Evolutionary conservation across 2,113 vertebrate species (phyloP).

Genomic region (Chionodraco myersi): DNA sequence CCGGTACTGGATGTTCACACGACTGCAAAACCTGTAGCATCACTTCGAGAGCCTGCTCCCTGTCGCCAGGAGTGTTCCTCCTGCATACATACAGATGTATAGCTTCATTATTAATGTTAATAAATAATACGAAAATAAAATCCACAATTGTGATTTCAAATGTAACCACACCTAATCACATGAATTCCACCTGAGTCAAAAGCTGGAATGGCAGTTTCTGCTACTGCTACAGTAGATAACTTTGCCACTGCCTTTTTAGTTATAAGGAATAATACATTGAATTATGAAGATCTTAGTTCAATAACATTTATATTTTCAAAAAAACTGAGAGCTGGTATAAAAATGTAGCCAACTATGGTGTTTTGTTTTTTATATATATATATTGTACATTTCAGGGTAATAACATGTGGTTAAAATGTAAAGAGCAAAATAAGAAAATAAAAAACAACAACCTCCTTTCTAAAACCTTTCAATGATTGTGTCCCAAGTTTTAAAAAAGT

Average conservation of each 20-base stretch:
- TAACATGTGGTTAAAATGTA: neutral
- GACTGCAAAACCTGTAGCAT: slow-evolving; percentile 92
- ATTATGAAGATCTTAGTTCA: neutral
- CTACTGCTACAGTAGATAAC: neutral
- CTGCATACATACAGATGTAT: slow-evolving; percentile 70
- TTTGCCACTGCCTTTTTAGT: neutral
- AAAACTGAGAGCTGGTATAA: neutral
- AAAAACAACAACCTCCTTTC: neutral
- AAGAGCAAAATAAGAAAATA: neutral
- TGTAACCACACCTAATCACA: neutral
- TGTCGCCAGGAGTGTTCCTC: slow-evolving; percentile 90
- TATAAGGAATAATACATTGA: neutral
- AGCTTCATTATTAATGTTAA: no score
- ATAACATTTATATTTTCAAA: neutral
- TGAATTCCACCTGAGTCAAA: neutral
- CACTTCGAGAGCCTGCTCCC: slow-evolving; percentile 90
- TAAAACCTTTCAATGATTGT: neutral
- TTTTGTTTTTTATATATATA: neutral
- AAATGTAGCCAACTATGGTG: neutral
- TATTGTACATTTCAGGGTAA: neutral
- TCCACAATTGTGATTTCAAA: neutral
- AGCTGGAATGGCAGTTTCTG: neutral
- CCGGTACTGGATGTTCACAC: slow-evolving; percentile 90
- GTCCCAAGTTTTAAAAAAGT: neutral
- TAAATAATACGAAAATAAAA: neutral